A percentile compares a stretch with the other conserved stretches of the same genome.
phyloP scores from a whole-genome alignment of 2,113 vertebrate species.

The Stomatorhinus ivindoensis region DNA sequence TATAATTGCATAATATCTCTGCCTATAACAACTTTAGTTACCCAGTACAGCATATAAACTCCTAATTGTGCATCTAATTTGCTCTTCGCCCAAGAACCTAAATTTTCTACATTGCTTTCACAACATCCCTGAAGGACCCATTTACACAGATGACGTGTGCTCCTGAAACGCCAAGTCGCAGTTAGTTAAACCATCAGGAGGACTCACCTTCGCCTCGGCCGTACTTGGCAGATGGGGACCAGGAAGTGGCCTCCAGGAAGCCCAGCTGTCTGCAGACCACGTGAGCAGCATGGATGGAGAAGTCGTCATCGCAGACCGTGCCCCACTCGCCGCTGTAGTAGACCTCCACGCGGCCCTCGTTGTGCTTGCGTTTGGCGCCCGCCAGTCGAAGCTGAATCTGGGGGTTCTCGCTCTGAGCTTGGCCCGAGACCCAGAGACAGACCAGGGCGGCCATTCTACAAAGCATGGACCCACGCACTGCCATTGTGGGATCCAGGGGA shows the following conservation, averaged over 20 bases:
- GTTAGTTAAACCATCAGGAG: not conserved
- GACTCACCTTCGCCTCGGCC: slow-evolving; percentile 82
- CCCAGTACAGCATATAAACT: not conserved
- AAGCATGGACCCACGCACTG: slow-evolving; percentile 12
- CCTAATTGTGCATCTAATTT: not conserved
- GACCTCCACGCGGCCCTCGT: slow-evolving; percentile 85
- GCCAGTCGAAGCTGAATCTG: slow-evolving; percentile 78
- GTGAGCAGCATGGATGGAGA: slow-evolving; percentile 75
- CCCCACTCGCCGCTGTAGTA: slow-evolving; percentile 82
- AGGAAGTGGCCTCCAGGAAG: slow-evolving; percentile 71
- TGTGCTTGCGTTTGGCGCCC: slow-evolving; percentile 78
- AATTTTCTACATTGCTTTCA: not conserved
- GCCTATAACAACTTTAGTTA: not conserved
- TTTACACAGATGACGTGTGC: not conserved
- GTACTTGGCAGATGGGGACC: slow-evolving; percentile 75
- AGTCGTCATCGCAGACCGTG: slow-evolving; percentile 90
- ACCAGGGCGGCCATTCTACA: slow-evolving; percentile 31
- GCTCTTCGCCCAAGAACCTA: not conserved
- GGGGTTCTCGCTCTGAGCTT: slow-evolving; percentile 30
- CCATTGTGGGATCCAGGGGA: slow-evolving; percentile 24
- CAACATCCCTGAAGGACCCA: not conserved
- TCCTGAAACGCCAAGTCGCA: not conserved
- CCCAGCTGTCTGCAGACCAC: slow-evolving; percentile 84
- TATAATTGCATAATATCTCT: not conserved
- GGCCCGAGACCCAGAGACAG: slow-evolving; percentile 34